A percentile compares a stretch with the other conserved stretches of the same genome.
These are phyloP conservation scores for Hypothenemus hampei DNA, from an alignment of 1,140 invertebrate genomes.

Conservation along the genomic window DNA sequence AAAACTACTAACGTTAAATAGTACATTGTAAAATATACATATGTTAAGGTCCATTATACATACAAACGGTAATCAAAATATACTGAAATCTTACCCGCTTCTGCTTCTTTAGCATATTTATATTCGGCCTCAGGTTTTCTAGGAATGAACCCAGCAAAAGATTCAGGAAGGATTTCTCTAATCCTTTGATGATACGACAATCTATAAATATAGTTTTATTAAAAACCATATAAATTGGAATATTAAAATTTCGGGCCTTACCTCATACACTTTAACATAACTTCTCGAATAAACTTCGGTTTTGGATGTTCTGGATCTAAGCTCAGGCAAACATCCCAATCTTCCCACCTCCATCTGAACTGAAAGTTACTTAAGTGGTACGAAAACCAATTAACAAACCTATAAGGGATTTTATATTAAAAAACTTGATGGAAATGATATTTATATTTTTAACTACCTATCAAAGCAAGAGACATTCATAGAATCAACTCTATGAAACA, in stretches of 20 bases:
- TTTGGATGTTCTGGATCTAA: conserved; percentile 88
- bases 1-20: too few species aligned
- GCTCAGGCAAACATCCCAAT: conserved; percentile 81
- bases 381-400: conserved; percentile 96
- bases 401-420: conserved; percentile 4
- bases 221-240: neutral
- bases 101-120: conserved; percentile 74
- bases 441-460: conserved; percentile 38
- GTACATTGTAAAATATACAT: too few species aligned
- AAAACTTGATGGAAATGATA: neutral
- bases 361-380: conserved; percentile 99
- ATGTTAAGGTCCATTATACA: too few species aligned
- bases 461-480: conserved; percentile 98
- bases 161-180: conserved; percentile 84
- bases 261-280: conserved; percentile 85
- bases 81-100: conserved; percentile 70
- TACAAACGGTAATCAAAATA: too few species aligned
- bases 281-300: conserved; percentile 94
- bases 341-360: conserved; percentile 98
- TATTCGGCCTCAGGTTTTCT: conserved; percentile 70
- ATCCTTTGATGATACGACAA: conserved; percentile 94
- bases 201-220: conserved; percentile 52
- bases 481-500: conserved; percentile 92
- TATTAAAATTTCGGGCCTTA: conserved; percentile 41
- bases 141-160: conserved; percentile 81